Percentiles rank a stretch among this genome's conserved stretches.
phyloP scores from a whole-genome alignment of 2,113 vertebrate species.

The Mohoua ochrocephala region DNA sequence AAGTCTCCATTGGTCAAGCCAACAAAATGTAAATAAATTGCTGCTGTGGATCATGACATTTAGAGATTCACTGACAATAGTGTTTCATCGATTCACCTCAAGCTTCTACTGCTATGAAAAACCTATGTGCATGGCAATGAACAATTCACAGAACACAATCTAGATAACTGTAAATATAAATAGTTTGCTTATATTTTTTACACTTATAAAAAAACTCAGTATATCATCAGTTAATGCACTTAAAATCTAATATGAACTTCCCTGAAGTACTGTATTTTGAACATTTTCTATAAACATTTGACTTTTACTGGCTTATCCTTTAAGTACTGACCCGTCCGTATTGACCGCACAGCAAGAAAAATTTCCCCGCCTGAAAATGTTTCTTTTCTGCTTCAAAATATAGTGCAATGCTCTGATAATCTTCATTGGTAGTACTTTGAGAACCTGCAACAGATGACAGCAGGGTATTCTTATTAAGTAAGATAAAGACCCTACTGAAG shows the following conservation, averaged over 20 bases:
- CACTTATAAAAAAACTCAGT: neutral
- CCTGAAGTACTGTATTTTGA: neutral
- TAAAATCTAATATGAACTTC: neutral
- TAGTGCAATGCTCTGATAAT: constrained; percentile 95
- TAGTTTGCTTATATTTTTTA: neutral
- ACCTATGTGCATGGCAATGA: neutral
- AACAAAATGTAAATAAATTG: neutral
- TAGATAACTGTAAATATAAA: neutral
- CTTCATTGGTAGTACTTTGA: constrained; percentile 83
- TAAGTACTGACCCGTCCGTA: constrained; percentile 83
- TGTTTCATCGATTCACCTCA: neutral
- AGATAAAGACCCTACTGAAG: neutral
- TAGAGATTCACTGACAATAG: neutral
- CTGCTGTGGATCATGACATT: neutral
- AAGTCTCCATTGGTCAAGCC: neutral
- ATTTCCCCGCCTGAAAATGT: constrained; percentile 92
- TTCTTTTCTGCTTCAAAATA: constrained; percentile 96
- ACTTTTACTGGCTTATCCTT: neutral
- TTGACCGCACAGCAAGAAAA: constrained; percentile 93
- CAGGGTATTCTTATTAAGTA: neutral
- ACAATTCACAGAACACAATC: neutral
- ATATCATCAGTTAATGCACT: neutral
- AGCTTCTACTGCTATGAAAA: neutral
- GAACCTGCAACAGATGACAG: constrained; percentile 73
- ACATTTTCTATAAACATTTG: neutral